These are phyloP conservation scores for Piezodorus guildinii DNA, from an alignment of 1,140 invertebrate species.

Conservation along the genomic window DNA sequence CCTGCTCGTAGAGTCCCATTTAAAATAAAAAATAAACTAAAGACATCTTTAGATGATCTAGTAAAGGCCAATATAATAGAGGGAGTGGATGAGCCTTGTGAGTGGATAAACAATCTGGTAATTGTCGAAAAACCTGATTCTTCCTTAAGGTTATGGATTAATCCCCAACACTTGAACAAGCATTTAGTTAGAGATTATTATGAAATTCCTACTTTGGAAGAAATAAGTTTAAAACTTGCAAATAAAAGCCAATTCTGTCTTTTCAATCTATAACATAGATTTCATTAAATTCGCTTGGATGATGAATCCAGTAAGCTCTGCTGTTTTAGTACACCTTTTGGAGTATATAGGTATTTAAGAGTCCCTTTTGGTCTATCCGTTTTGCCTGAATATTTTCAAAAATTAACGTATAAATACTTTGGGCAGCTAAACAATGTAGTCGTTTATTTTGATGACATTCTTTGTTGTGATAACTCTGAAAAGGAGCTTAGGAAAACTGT, in stretches of 20 bases:
- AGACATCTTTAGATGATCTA: slow-evolving; percentile 30
- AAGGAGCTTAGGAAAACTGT: slow-evolving; percentile 28
- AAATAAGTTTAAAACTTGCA: slow-evolving; percentile 16
- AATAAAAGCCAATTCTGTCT: slow-evolving; percentile 12
- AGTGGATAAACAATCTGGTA: slow-evolving; percentile 35
- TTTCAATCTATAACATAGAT: slow-evolving; percentile 10
- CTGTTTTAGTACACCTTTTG: slow-evolving; percentile 1
- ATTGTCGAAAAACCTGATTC: slow-evolving; percentile 33
- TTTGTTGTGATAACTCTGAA: slow-evolving; percentile 26
- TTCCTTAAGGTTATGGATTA: slow-evolving; percentile 33
- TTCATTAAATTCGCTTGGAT: slow-evolving; percentile 6
- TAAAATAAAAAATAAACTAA: slow-evolving; percentile 28
- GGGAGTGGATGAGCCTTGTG: slow-evolving; percentile 30
- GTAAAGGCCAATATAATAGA: slow-evolving; percentile 27
- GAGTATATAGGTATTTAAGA: slow-evolving; percentile 18
- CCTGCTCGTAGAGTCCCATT: slow-evolving; percentile 26
- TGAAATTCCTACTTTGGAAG: slow-evolving; percentile 13
- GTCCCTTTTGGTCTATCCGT: slow-evolving; percentile 23
- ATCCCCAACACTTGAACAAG: slow-evolving; percentile 32
- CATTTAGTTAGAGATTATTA: slow-evolving; percentile 21
- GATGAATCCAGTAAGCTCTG: slow-evolving; percentile 9
- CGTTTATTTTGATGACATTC: slow-evolving; percentile 33
- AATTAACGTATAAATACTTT: slow-evolving; percentile 24
- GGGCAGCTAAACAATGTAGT: slow-evolving; percentile 19
- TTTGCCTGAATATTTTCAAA: slow-evolving; percentile 25